These are phyloP conservation scores for Lathamus discolor DNA, from an alignment of 2,113 vertebrate genomes.

Conservation along the genomic window DNA sequence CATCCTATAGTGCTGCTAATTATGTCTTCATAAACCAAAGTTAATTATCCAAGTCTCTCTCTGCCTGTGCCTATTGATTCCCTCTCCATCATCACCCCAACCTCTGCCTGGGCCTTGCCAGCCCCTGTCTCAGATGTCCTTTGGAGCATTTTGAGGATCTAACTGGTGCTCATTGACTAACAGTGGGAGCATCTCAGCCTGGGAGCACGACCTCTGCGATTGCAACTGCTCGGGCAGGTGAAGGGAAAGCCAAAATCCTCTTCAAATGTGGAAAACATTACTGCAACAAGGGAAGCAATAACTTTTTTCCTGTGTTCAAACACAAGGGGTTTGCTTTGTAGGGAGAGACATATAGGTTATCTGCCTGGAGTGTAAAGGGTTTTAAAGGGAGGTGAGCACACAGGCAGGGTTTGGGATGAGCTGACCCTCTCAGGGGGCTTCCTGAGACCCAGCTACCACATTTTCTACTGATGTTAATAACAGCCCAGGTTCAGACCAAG, in stretches of 20 bases:
- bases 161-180: background rate
- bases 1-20: background rate
- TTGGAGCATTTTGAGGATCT: background rate
- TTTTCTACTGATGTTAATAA: background rate
- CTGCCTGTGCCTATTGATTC: background rate
- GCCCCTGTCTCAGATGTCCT: background rate
- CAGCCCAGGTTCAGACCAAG: background rate
- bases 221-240: background rate
- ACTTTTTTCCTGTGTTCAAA: background rate
- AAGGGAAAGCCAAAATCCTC: background rate
- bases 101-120: background rate
- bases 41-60: constrained; percentile 8
- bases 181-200: background rate
- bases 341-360: background rate
- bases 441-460: background rate
- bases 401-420: background rate
- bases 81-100: background rate
- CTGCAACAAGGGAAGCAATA: background rate
- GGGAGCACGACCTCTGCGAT: fast-evolving
- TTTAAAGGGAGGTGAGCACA: background rate
- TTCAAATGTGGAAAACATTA: background rate
- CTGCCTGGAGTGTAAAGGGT: background rate
- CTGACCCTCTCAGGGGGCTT: background rate
- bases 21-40: background rate
- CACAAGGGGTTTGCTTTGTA: constrained; percentile 9